phyloP scores from a whole-genome alignment of 2,888 invertebrate species.

The Apotomis capreana region DNA sequence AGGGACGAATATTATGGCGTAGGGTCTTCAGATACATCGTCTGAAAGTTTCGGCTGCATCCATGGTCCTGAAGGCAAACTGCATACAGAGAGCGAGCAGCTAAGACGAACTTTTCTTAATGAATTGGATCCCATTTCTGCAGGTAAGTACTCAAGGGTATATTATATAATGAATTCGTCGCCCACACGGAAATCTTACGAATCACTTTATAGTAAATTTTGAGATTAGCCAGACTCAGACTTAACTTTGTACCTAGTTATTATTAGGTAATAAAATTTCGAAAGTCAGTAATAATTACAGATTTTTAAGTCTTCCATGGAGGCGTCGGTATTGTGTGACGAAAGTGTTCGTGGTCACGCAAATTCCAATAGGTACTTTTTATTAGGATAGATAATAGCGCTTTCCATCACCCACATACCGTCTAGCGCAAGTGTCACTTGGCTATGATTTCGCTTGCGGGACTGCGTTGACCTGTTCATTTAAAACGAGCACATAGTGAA shows the following conservation, averaged over 20 bases:
- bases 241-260: too few species aligned
- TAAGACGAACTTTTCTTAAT: constrained; percentile 62
- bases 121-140: constrained; percentile 54
- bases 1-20: constrained; percentile 57
- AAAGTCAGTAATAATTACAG: too few species aligned
- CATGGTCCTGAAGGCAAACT: constrained; percentile 60
- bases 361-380: constrained; percentile 55
- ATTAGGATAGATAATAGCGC: constrained; percentile 56
- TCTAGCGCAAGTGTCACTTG: constrained; percentile 55
- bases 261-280: too few species aligned
- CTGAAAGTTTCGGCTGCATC: constrained; percentile 60
- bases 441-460: constrained; percentile 53
- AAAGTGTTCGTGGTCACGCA: constrained; percentile 55
- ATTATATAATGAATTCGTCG: background rate
- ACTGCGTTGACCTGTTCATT: constrained; percentile 42
- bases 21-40: constrained; percentile 62
- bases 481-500: too few species aligned
- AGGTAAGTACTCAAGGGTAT: constrained; percentile 3
- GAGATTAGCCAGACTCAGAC: too few species aligned
- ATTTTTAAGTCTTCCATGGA: background rate
- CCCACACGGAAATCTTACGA: too few species aligned
- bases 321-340: constrained; percentile 25
- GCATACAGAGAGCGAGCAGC: constrained; percentile 59
- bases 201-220: too few species aligned
- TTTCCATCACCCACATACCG: constrained; percentile 71